phyloP scores from a whole-genome alignment of 2,113 vertebrate species.

The Sceloporus undulatus region DNA sequence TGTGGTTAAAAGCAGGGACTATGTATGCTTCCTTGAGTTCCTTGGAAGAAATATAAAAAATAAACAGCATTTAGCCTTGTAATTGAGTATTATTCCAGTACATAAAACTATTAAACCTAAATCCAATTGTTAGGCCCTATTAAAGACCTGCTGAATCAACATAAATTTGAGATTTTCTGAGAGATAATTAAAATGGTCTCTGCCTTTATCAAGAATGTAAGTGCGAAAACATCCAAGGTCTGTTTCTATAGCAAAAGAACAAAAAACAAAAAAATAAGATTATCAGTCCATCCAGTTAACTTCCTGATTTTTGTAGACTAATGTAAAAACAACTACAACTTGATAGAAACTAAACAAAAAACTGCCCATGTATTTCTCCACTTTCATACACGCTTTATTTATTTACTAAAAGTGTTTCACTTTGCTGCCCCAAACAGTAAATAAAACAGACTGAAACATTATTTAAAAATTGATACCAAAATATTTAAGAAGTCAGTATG shows the following conservation, averaged over 20 bases:
- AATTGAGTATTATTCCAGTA: too few species aligned
- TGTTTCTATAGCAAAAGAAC: background rate
- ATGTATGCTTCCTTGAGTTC: background rate
- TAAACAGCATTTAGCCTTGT: too few species aligned
- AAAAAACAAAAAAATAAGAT: background rate
- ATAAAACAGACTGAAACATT: too few species aligned
- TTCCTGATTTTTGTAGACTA: background rate
- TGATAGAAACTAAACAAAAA: background rate
- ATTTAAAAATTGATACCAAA: too few species aligned
- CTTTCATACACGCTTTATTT: background rate
- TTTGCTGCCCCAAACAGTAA: too few species aligned
- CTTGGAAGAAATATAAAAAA: background rate
- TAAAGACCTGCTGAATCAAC: too few species aligned
- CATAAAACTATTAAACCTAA: too few species aligned
- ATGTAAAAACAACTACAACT: slow-evolving; percentile 1
- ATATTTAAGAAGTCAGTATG: too few species aligned
- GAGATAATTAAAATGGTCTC: background rate
- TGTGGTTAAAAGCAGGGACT: background rate
- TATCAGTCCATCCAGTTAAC: background rate
- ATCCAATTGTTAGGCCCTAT: too few species aligned
- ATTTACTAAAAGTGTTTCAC: background rate
- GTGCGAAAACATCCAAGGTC: background rate
- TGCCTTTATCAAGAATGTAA: background rate
- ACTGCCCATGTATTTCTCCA: background rate
- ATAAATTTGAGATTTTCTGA: background rate